Base-by-base conservation (phyloP, 2,797 vertebrate species). In the Mus caroli region DNA sequence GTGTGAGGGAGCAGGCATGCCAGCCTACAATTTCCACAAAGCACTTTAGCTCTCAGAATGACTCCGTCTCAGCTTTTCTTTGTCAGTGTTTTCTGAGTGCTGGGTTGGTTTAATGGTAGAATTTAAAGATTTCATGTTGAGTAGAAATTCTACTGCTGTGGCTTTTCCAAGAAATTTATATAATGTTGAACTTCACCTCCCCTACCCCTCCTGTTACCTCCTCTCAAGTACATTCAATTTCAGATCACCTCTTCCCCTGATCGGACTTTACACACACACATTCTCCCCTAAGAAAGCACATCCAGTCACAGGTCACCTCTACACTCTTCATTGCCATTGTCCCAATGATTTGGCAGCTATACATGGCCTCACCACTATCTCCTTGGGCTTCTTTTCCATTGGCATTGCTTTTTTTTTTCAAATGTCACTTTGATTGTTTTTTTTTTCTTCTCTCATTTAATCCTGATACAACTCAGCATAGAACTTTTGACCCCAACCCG, bases 151-250 rank as follows among this genome's bases (percentile, higher is more conserved):
- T 78, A 6, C 37, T 37, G 22, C 58, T 73, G 9, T 76, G 79
- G 54, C 67, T 88, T 75, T 58, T 62, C 73, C 52, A 88, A 80
- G 88, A 92, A 88, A 85, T 85, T 22, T 37, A 37, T 94, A 46
- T 3, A 77, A 56, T 13, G 9, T 80, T 75, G 52, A 88, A 64
- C 28, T 60, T 37, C 28, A 10, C 11, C 22, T 79, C 34, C 20
- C 76, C 90, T 76, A 50, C 34, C 67, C 24, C 62, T 40, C 67
- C 40, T 85, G 87, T 50, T 46, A 12, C 37, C 78, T 84, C 76
- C 58, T 69, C 93, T 88, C 37, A 62, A 31, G 24, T 67, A 46
- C 69, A 43, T 89, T 43, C 77, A 0, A 95, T 91, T 88, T 69
- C 58, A 86, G 4, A 56, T 64, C 52, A 24, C 14, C 77, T 92